Evolutionary conservation across 2,888 invertebrate species (phyloP).

Genomic region (Onthophagus sagittarius): DNA sequence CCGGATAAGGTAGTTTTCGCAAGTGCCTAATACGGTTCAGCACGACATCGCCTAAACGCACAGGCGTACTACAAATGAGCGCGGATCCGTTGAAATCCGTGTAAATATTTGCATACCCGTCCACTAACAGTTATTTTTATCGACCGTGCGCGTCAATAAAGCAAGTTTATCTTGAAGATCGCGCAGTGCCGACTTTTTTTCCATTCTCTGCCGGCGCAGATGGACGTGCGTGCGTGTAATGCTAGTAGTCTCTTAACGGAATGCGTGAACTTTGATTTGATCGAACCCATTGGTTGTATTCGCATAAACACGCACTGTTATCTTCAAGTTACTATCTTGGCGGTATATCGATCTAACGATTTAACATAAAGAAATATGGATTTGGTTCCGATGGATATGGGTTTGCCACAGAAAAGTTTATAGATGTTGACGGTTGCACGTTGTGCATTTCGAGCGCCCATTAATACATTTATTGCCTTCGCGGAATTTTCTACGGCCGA

Average conservation of each 20-base stretch:
- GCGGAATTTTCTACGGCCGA: background rate
- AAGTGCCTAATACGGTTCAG: background rate
- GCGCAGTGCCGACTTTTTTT: slow-evolving; percentile 5
- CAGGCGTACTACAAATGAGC: slow-evolving; percentile 2
- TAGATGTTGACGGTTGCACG: background rate
- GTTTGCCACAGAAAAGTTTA: background rate
- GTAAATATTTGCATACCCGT: slow-evolving; percentile 12
- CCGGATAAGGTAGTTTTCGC: background rate
- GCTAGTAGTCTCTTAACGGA: slow-evolving; percentile 18
- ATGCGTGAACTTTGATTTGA: slow-evolving; percentile 22
- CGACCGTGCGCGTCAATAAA: slow-evolving; percentile 17
- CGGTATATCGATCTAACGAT: background rate
- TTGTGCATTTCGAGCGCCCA: background rate
- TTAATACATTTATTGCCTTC: background rate
- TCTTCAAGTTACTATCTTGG: background rate
- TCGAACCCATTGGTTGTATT: slow-evolving; percentile 16
- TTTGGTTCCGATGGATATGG: background rate
- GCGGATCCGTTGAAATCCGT: slow-evolving; percentile 10
- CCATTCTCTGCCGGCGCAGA: slow-evolving; percentile 13
- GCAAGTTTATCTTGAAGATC: slow-evolving; percentile 21
- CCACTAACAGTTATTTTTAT: slow-evolving; percentile 13
- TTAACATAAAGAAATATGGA: background rate
- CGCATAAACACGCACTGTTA: slow-evolving; percentile 16
- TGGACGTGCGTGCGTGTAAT: slow-evolving; percentile 17
- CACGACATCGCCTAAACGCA: background rate